A percentile compares a stretch with the other conserved stretches of the same genome.
Conservation (phyloP, 2,888 invertebrate species). For the Drosophila vallismaia region DNA sequence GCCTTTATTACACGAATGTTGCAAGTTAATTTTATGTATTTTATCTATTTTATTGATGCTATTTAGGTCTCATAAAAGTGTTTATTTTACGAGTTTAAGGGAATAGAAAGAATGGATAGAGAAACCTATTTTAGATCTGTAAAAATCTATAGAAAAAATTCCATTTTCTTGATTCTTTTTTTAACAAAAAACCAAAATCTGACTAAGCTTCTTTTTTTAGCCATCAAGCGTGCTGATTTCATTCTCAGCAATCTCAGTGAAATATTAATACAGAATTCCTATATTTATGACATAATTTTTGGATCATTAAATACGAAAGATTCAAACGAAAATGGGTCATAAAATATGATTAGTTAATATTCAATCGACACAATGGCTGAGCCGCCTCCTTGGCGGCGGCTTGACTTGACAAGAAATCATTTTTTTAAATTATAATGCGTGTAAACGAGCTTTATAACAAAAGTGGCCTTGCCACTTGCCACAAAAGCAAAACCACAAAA, state of each 20-base stretch:
- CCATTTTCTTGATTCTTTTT: background rate
- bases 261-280: constrained; percentile 2
- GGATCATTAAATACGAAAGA: constrained; percentile 18
- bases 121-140: too few species aligned
- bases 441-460: constrained; percentile 66
- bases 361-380: constrained; percentile 17
- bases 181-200: background rate
- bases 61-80: constrained; percentile 11
- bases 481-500: constrained; percentile 10
- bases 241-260: background rate
- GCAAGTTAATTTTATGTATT: constrained; percentile 1
- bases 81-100: constrained; percentile 5
- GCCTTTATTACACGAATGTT: constrained; percentile 7
- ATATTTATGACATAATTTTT: constrained; percentile 35
- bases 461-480: constrained; percentile 55
- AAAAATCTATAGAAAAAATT: too few species aligned
- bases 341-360: constrained; percentile 35
- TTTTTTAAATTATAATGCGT: constrained; percentile 60
- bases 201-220: constrained; percentile 34
- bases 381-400: constrained; percentile 38
- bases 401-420: constrained; percentile 61
- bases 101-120: too few species aligned
- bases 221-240: background rate
- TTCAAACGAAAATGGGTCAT: constrained; percentile 21
- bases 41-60: constrained; percentile 14